Base-by-base conservation (phyloP, 2,888 invertebrate genomes). In the Theretra japonica region DNA sequence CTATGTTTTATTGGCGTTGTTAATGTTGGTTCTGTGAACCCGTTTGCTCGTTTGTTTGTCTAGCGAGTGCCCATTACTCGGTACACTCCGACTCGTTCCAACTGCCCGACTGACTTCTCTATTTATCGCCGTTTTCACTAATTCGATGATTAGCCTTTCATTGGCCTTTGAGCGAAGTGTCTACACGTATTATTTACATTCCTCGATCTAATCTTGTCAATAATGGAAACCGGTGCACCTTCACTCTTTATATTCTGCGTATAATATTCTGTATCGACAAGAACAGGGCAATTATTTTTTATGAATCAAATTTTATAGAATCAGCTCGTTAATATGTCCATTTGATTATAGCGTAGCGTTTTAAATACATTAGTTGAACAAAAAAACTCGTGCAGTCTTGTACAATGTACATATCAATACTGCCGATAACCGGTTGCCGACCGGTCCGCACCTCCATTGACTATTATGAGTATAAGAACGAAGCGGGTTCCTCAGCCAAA, bases 351-450 rank as follows among this genome's bases (percentile, higher is more conserved):
- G 65, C 48, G 23, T 65, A 48, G 48, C 48, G 48, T 65, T 65
- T 82, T 84, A 84, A 53, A 81, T 83, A 82, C 79, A 80, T 78
- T 79, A 80, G 78, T 81, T 75, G 72, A 75, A 72, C 73, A 80
- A 82, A 82, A 53, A 53, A 53, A 82, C 80, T 78, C 80, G 76
- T 79, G 80, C 79, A 81, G 74, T 79, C 80, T 82, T 81, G 81
- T 84, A 84, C 80, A 82, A 81, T 73, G 74, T 77, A 80, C 76
- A 84, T 85, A 85, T 88, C 85, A 76, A 84, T 86, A 88, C 83
- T 11, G 75, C 77, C 78, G 77, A 75, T 79, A 86, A 85, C 86
- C 77, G 81, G 87, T 85, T 87, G 77, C 78, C 74, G 77, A 78
- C 72, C 73, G 75, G 72, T 70, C 23, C 48, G 48, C 5, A 41